Base-by-base conservation (phyloP, 2,113 vertebrate genomes). In the Cyanistes caeruleus region DNA sequence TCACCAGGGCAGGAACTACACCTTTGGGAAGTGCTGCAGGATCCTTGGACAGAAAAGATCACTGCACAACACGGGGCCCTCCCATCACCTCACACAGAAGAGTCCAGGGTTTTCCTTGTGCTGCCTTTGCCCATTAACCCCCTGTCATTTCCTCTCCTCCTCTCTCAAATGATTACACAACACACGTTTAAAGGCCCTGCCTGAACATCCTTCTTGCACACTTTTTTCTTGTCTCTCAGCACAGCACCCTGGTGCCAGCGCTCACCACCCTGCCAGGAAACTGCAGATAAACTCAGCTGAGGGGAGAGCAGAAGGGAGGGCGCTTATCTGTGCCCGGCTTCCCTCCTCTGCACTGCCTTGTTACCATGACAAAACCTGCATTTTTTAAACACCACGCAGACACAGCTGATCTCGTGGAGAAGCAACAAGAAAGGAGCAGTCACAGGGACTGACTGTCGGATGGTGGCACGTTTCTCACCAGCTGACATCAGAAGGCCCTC, bases 341-440 rank as follows among this genome's bases (percentile, higher is more conserved):
- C 94, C 95, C 95, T 94, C 90, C 94, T 77, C 95, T 83, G 83
- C 90, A 21, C 58, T 91, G 91, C 86, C 94, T 65, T 13, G 95
- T 97, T 96, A 69, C 96, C 95, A 96, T 97, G 96, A 78, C 95
- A 95, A 94, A 94, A 52, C 46, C 79, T 88, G 93, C 70, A 14
- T 19, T 87, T 94, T 76, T 82, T 13, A 72, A 95, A 62, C 92
- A 69, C 94, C 91, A 73, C 33, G 31, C 67, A 93, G 88, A 31
- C 91, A 62, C 49, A 4, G 89, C 6, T 87, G 90, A 90, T 31
- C 90, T 95, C 91, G 35, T 37, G 19, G 5, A 74, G 83, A 79
- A 89, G 93, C 51, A 28, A 39, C 81, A 82, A 90, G 85, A 80
- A 84, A 68, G 92, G 92, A 97, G 83, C 90, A 93, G 90, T 77